Conservation (phyloP, 2,797 vertebrate genomes). For the Chiloscyllium punctatum region DNA sequence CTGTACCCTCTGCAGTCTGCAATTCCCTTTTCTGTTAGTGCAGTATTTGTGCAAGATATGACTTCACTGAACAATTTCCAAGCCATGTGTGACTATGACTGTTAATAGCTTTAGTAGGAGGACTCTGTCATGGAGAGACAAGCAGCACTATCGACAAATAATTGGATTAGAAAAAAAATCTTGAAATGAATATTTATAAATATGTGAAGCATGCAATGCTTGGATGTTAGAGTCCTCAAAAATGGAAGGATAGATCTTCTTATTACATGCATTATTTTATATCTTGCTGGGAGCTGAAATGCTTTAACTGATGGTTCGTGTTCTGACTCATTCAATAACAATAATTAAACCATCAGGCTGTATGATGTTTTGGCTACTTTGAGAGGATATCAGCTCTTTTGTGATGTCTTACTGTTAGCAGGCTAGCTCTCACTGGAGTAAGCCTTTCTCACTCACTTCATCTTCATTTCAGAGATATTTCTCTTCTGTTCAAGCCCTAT, state of each 20-base stretch:
- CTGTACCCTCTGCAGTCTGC: too few species aligned
- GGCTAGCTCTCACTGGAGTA: neutral
- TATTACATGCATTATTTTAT: conserved; percentile 34
- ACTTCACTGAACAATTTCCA: neutral
- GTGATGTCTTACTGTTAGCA: neutral
- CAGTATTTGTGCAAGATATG: neutral
- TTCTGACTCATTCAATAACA: conserved; percentile 34
- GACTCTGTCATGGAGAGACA: conserved; percentile 2
- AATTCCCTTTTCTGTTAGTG: neutral
- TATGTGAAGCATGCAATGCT: neutral
- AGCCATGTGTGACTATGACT: neutral
- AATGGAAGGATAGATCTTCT: conserved; percentile 16
- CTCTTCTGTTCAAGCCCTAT: neutral
- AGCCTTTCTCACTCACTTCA: neutral
- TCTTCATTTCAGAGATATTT: neutral
- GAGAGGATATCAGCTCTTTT: neutral
- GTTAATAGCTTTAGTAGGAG: conserved; percentile 18
- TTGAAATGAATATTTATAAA: conserved; percentile 5
- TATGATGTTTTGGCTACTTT: conserved; percentile 27
- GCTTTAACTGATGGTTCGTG: conserved; percentile 30
- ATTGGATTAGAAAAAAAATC: conserved; percentile 6
- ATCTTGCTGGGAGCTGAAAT: conserved; percentile 24
- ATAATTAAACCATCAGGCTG: conserved; percentile 28
- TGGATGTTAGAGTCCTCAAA: neutral
- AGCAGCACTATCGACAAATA: conserved; percentile 14